Evolutionary conservation across 2,888 invertebrate species (phyloP).

Genomic region (Ormyrus pomaceus): DNA sequence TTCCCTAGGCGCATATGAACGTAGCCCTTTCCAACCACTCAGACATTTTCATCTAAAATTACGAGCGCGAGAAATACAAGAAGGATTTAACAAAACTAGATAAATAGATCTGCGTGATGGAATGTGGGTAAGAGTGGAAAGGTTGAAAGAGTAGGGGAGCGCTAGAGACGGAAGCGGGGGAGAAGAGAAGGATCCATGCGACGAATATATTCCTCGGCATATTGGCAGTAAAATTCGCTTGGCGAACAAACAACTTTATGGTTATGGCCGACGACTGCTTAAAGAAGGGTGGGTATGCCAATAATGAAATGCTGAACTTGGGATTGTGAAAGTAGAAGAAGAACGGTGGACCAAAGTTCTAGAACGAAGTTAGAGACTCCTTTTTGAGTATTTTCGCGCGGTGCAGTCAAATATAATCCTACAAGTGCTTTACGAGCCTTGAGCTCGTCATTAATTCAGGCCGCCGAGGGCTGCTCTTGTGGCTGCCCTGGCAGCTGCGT

Average conservation of each 20-base stretch:
- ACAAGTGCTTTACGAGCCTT: constrained; percentile 35
- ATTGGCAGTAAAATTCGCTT: constrained; percentile 41
- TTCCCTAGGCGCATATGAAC: no score
- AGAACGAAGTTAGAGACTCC: not conserved
- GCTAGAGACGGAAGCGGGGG: no score
- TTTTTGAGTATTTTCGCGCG: no score
- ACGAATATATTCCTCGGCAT: constrained; percentile 40
- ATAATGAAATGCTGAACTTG: constrained; percentile 34
- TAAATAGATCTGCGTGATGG: no score
- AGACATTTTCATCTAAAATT: no score
- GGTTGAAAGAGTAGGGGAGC: no score
- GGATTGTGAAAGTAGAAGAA: not conserved
- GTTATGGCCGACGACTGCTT: constrained; percentile 32
- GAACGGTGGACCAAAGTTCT: not conserved
- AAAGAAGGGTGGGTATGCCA: constrained; percentile 23
- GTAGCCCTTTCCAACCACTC: no score
- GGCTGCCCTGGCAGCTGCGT: constrained; percentile 15
- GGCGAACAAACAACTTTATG: constrained; percentile 45
- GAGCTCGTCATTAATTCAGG: constrained; percentile 42
- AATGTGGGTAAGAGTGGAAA: no score
- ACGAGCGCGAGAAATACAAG: no score
- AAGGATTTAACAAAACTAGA: no score
- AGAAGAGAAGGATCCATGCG: constrained; percentile 12
- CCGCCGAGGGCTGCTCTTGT: not conserved
- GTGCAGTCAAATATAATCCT: constrained; percentile 19